Conservation (phyloP, 2,113 vertebrate genomes). For the Pseudorasbora parva region DNA sequence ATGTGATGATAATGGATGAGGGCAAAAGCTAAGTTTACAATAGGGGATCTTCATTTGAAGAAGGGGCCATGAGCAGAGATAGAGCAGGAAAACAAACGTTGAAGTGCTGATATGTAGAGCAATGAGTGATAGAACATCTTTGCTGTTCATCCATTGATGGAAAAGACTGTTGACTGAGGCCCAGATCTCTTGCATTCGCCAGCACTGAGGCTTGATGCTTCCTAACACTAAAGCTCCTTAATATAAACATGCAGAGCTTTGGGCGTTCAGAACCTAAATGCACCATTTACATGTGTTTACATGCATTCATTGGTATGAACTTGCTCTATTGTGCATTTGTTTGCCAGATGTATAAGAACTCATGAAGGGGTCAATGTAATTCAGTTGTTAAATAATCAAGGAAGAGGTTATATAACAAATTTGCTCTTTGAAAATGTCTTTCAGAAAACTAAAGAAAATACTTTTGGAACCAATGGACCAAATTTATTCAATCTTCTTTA, state of each 20-base stretch:
- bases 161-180: conserved; percentile 56
- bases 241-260: conserved; percentile 19
- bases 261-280: background rate
- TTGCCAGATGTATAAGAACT: background rate
- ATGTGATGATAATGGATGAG: conserved; percentile 56
- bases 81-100: conserved; percentile 76
- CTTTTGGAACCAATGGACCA: background rate
- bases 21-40: conserved; percentile 61
- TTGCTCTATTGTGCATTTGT: background rate
- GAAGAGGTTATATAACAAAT: background rate
- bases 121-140: conserved; percentile 68
- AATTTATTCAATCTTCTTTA: background rate
- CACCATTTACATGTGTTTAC: background rate
- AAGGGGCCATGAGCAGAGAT: conserved; percentile 69
- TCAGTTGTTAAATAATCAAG: background rate
- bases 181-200: conserved; percentile 70
- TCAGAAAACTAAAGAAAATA: background rate
- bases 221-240: background rate
- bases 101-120: conserved; percentile 60
- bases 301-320: background rate
- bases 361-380: background rate
- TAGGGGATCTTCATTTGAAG: conserved; percentile 68
- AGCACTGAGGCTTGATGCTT: conserved; percentile 65
- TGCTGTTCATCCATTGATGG: conserved; percentile 58
- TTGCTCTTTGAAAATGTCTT: background rate